Evolutionary conservation across 53 echinoderm and acorn worm genomes (phyloP).

Genomic region (Zoroaster sp.): DNA sequence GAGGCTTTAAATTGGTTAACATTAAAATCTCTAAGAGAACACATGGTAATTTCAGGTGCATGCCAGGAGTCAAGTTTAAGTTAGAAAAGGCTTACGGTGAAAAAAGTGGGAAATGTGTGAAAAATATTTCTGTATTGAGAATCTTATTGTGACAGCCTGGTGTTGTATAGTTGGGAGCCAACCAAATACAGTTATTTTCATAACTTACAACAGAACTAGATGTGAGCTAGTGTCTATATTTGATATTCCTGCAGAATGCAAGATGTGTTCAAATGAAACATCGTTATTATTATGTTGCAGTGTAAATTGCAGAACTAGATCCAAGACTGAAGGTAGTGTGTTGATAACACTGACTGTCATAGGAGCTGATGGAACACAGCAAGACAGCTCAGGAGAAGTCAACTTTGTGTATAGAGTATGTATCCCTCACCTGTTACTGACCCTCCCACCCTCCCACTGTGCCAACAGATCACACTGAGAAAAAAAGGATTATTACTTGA

Average conservation of each 20-base stretch:
- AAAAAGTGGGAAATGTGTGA: too few relatives aligned
- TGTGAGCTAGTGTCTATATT: too few relatives aligned
- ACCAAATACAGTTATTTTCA: too few relatives aligned
- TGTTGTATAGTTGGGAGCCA: too few relatives aligned
- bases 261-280: neutral
- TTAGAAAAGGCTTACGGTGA: too few relatives aligned
- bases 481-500: neutral
- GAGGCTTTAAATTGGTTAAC: too few relatives aligned
- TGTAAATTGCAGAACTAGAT: slow-evolving; percentile 55
- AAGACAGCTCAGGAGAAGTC: slow-evolving; percentile 20
- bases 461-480: neutral
- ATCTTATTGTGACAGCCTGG: too few relatives aligned
- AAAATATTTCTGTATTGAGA: too few relatives aligned
- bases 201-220: too few relatives aligned
- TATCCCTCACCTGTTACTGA: neutral
- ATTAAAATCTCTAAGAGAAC: too few relatives aligned
- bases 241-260: neutral
- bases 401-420: slow-evolving; percentile 55
- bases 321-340: neutral
- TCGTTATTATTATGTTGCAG: neutral
- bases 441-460: neutral
- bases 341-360: slow-evolving; percentile 6
- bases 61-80: too few relatives aligned
- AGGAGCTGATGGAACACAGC: neutral
- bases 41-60: too few relatives aligned